Evolutionary conservation across 2,888 invertebrate species (phyloP).

Genomic region (Campopleginae sp.): DNA sequence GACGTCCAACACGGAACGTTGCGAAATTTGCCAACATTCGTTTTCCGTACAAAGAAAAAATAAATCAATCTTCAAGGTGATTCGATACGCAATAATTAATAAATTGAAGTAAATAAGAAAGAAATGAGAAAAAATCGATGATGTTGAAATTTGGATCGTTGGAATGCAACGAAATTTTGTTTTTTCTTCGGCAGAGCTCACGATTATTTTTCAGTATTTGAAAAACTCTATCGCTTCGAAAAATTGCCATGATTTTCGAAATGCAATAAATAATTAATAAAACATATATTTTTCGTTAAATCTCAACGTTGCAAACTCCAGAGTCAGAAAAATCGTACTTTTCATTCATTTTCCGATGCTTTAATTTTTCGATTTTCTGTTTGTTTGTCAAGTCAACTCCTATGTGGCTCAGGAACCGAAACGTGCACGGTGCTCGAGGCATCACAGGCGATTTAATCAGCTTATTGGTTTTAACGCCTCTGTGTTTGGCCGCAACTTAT

Average conservation of each 20-base stretch:
- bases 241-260: not conserved
- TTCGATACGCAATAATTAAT: not conserved
- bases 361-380: conserved; percentile 10
- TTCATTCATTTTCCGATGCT: not conserved
- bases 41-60: conserved; percentile 83
- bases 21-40: conserved; percentile 86
- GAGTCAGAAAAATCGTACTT: not conserved
- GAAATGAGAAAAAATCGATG: not conserved
- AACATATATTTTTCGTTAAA: not conserved
- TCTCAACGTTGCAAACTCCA: too few species aligned
- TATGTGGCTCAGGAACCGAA: conserved; percentile 83
- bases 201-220: too few species aligned
- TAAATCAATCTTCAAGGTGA: conserved; percentile 79
- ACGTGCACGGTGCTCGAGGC: conserved; percentile 83
- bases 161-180: too few species aligned
- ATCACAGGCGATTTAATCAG: conserved; percentile 84
- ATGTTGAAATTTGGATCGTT: not conserved
- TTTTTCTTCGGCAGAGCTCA: too few species aligned
- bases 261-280: not conserved
- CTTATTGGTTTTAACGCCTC: conserved; percentile 84
- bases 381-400: conserved; percentile 71
- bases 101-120: too few species aligned
- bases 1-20: conserved; percentile 84
- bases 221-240: too few species aligned
- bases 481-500: conserved; percentile 84